phyloP scores from a whole-genome alignment of 2,797 vertebrate genomes.

The Pteronotus mesoamericanus region DNA sequence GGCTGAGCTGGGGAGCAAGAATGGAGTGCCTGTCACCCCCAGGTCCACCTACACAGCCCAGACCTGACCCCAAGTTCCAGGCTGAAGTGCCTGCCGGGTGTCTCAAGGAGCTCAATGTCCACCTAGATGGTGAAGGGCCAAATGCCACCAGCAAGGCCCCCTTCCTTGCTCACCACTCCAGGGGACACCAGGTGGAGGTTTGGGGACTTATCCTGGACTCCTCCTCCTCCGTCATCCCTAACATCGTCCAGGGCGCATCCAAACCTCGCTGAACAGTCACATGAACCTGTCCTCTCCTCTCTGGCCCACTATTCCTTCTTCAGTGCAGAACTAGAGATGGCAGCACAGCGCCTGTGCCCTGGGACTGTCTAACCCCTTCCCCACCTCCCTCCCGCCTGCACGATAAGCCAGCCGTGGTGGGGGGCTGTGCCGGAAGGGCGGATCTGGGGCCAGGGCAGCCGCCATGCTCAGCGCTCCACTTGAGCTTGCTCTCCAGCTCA shows the following conservation, averaged over 20 bases:
- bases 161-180: background rate
- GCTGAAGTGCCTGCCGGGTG: background rate
- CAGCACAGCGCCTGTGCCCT: background rate
- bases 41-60: background rate
- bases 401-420: background rate
- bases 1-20: background rate
- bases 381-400: background rate
- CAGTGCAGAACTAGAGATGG: background rate
- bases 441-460: background rate
- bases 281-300: background rate
- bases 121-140: background rate
- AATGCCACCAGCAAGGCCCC: background rate
- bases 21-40: background rate
- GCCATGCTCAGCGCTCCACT: fast-evolving
- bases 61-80: background rate
- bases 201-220: background rate
- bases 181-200: too few relatives aligned
- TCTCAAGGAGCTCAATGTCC: too few relatives aligned
- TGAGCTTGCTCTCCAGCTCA: background rate
- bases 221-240: too few relatives aligned
- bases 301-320: background rate
- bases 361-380: too few relatives aligned
- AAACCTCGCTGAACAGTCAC: background rate
- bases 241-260: background rate
- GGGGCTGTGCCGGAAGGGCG: background rate